A percentile compares a stretch with the other conserved stretches of the same genome.
These are phyloP conservation scores for Anastrepha ludens DNA, from an alignment of 1,140 invertebrate species.

Conservation along the genomic window DNA sequence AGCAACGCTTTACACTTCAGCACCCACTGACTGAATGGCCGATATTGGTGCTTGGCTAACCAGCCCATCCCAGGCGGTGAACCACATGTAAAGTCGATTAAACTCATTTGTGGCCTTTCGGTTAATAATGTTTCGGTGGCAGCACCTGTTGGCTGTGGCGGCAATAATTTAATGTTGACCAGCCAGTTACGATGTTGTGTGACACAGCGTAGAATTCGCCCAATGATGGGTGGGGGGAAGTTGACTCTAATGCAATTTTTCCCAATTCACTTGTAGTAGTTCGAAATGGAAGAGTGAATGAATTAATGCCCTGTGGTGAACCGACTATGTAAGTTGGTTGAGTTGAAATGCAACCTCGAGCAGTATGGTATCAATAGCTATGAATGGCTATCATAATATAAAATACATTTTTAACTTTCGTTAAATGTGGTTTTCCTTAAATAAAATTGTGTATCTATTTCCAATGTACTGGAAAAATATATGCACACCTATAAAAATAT, in stretches of 20 bases:
- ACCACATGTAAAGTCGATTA: conserved; percentile 35
- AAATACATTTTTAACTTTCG: no score
- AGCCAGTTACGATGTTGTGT: background rate
- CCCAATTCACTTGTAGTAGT: background rate
- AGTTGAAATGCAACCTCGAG: background rate
- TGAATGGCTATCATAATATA: no score
- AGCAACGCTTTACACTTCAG: background rate
- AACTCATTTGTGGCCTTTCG: background rate
- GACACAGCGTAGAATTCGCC: background rate
- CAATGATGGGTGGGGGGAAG: background rate
- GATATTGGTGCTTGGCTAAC: no score
- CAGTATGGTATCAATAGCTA: background rate
- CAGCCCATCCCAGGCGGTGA: background rate
- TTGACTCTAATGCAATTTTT: background rate
- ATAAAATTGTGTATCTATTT: no score
- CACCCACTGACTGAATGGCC: no score
- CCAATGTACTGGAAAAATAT: no score
- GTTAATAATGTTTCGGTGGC: conserved; percentile 9
- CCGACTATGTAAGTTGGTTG: background rate
- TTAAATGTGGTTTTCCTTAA: no score
- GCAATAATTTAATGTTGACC: conserved; percentile 12
- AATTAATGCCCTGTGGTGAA: background rate
- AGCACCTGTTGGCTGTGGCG: background rate
- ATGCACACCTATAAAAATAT: no score
- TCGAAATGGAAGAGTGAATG: background rate